Evolutionary conservation across 2,113 vertebrate species (phyloP).

Genomic region (Abramis brama): DNA sequence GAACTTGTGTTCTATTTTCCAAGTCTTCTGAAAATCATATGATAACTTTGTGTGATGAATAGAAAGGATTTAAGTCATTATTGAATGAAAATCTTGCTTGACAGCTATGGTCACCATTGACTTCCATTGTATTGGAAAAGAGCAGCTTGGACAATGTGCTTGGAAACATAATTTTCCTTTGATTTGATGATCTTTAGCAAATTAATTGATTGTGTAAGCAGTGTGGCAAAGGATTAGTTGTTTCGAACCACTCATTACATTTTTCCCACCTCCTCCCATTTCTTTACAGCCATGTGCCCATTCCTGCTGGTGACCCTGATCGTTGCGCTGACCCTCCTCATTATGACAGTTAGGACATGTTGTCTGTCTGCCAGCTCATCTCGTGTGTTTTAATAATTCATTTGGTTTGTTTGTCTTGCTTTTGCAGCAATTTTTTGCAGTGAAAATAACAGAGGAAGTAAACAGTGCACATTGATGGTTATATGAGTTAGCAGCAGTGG

Average conservation of each 20-base stretch:
- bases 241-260: neutral
- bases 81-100: neutral
- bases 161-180: neutral
- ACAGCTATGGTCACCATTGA: neutral
- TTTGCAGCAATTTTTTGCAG: conserved; percentile 15
- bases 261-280: neutral
- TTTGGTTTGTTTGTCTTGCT: neutral
- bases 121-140: neutral
- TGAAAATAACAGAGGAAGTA: conserved; percentile 31
- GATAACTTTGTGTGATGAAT: no score
- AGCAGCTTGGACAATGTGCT: neutral
- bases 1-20: no score
- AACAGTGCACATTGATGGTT: conserved; percentile 45
- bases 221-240: neutral
- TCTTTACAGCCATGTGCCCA: neutral
- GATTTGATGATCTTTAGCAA: neutral
- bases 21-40: neutral
- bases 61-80: neutral
- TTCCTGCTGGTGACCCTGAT: no score
- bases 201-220: conserved; percentile 35
- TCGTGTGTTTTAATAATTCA: conserved; percentile 47
- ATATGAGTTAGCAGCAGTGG: conserved; percentile 28
- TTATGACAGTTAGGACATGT: conserved; percentile 17
- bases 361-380: conserved; percentile 49
- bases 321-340: neutral